phyloP scores from a whole-genome alignment of 2,797 vertebrate genomes.

The Acipenser ruthenus region DNA sequence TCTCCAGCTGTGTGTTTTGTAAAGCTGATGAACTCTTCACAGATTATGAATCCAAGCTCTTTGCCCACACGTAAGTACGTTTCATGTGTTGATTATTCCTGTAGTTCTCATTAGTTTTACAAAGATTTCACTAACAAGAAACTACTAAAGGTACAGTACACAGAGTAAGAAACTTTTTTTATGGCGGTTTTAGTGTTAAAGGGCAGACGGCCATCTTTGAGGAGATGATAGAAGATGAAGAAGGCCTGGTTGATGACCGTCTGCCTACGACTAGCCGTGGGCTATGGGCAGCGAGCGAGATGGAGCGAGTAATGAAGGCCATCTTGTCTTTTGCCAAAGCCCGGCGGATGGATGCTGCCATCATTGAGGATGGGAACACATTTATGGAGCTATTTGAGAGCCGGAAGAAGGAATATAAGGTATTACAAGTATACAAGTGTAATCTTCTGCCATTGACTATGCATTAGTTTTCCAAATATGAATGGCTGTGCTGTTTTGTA shows the following conservation, averaged over 20 bases:
- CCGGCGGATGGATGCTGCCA: slow-evolving; percentile 70
- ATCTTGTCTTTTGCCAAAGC: slow-evolving; percentile 82
- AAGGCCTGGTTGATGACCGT: slow-evolving; percentile 87
- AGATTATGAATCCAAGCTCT: slow-evolving; percentile 94
- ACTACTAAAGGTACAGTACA: neutral
- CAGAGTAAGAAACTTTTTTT: slow-evolving; percentile 13
- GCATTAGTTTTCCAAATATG: neutral
- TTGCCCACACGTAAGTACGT: slow-evolving; percentile 89
- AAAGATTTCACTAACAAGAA: too few species aligned
- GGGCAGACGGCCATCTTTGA: slow-evolving; percentile 95
- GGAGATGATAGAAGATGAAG: slow-evolving; percentile 97
- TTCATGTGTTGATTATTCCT: neutral
- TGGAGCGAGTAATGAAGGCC: slow-evolving; percentile 84
- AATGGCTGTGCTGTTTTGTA: neutral
- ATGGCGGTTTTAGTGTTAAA: slow-evolving; percentile 68
- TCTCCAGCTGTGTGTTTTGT: slow-evolving; percentile 89
- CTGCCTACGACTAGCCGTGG: slow-evolving; percentile 89
- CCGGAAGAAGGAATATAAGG: slow-evolving; percentile 99
- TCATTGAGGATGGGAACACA: slow-evolving; percentile 81
- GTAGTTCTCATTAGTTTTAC: too few species aligned
- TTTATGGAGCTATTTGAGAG: slow-evolving; percentile 94
- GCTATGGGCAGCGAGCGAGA: slow-evolving; percentile 90
- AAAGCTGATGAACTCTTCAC: slow-evolving; percentile 95
- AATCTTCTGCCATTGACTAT: slow-evolving; percentile 17
- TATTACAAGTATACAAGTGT: slow-evolving; percentile 27